phyloP scores from a whole-genome alignment of 2,797 vertebrate genomes.

The Mormyrus proboscirostris region DNA sequence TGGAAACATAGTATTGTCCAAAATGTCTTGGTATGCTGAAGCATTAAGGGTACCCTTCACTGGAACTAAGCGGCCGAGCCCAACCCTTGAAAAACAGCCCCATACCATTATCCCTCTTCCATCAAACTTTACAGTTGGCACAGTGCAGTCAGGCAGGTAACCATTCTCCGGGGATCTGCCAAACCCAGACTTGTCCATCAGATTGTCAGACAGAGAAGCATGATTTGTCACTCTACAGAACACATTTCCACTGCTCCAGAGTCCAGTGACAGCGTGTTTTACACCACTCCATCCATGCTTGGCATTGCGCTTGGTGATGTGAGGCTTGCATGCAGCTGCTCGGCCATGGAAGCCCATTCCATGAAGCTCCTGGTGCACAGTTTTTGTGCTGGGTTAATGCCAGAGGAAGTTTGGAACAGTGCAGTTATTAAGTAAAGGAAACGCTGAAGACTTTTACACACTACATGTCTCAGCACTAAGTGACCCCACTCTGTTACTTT shows the following conservation, averaged over 20 bases:
- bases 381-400: background rate
- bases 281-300: background rate
- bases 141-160: background rate
- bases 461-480: background rate
- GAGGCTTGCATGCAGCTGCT: background rate
- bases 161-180: background rate
- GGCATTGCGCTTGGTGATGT: background rate
- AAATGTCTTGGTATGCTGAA: background rate
- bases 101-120: background rate
- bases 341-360: background rate
- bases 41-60: background rate
- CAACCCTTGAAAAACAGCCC: background rate
- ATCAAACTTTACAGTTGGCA: background rate
- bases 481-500: background rate
- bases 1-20: background rate
- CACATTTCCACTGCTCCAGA: background rate
- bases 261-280: background rate
- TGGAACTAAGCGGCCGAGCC: background rate
- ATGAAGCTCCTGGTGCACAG: background rate
- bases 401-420: background rate
- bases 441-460: background rate
- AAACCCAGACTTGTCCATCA: background rate
- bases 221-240: background rate
- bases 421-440: background rate
- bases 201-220: background rate